Percentiles rank a stretch among this genome's conserved stretches.
Evolutionary conservation across 2,797 vertebrate species (phyloP).

Genomic region (Lindbergichthys nudifrons): DNA sequence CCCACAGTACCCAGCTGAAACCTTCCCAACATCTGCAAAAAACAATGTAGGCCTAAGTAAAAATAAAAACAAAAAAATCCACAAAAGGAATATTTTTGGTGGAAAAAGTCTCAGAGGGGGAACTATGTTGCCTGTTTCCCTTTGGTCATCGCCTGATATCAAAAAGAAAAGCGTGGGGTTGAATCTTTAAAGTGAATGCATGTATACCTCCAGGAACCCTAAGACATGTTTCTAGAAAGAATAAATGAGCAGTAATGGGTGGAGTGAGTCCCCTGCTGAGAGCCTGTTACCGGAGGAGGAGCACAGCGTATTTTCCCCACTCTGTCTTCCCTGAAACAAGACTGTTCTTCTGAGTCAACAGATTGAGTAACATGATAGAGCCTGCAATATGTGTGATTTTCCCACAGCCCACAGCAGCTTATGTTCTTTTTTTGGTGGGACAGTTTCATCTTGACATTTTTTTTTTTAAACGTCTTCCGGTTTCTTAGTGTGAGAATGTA

Average conservation of each 20-base stretch:
- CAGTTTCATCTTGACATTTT: slow-evolving; percentile 26
- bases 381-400: slow-evolving; percentile 59
- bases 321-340: slow-evolving; percentile 64
- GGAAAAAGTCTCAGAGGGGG: background rate
- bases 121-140: background rate
- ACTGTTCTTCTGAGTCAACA: slow-evolving; percentile 69
- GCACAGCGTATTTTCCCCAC: slow-evolving; percentile 60
- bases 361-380: slow-evolving; percentile 47
- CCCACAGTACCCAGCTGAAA: slow-evolving; percentile 22
- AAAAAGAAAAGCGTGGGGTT: background rate
- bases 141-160: background rate
- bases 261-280: slow-evolving; percentile 19
- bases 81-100: background rate
- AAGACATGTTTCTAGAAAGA: slow-evolving; percentile 22
- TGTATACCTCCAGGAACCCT: background rate
- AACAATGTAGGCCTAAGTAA: slow-evolving; percentile 1
- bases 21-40: background rate
- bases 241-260: background rate
- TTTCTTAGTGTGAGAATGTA: background rate
- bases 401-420: slow-evolving; percentile 35
- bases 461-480: slow-evolving; percentile 18
- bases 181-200: background rate
- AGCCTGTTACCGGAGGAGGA: slow-evolving; percentile 57
- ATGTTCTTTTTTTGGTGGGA: background rate
- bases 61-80: slow-evolving; percentile 36